Evolutionary conservation across 2,888 invertebrate species (phyloP).

Genomic region (Clanis bilineata): DNA sequence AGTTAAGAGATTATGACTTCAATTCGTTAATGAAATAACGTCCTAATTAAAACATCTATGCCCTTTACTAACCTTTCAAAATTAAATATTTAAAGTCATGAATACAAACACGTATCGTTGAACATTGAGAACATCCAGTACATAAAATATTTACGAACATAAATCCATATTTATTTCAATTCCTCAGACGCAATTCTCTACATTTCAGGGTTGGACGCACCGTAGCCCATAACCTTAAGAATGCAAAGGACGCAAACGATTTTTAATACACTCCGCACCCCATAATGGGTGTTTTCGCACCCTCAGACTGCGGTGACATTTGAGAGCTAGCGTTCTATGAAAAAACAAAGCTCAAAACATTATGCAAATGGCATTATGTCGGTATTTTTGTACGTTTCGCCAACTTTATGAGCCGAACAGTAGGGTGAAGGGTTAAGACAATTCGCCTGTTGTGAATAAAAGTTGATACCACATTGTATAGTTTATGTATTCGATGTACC

Average conservation of each 20-base stretch:
- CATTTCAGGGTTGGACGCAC: conserved; percentile 36
- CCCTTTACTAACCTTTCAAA: background rate
- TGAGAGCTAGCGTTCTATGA: conserved; percentile 75
- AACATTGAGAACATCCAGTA: conserved; percentile 7
- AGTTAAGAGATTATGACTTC: too few species aligned
- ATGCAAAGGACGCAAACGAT: conserved; percentile 74
- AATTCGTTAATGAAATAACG: too few species aligned
- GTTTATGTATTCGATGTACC: conserved; percentile 38
- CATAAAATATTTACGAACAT: conserved; percentile 3
- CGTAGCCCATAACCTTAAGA: conserved; percentile 74
- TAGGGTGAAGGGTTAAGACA: conserved; percentile 77
- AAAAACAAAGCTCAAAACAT: conserved; percentile 79
- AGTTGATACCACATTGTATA: conserved; percentile 63
- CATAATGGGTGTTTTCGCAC: conserved; percentile 77
- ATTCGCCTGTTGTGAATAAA: conserved; percentile 55
- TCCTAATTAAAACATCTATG: too few species aligned
- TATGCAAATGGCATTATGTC: conserved; percentile 82
- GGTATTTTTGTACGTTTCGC: conserved; percentile 78
- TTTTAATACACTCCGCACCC: conserved; percentile 78
- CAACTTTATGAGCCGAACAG: conserved; percentile 77
- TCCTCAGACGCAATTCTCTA: conserved; percentile 20
- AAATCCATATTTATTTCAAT: conserved; percentile 12
- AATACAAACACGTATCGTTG: background rate
- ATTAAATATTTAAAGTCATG: conserved; percentile 2
- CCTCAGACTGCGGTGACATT: conserved; percentile 79